A percentile compares a stretch with the other conserved stretches of the same genome.
phyloP scores from a whole-genome alignment of 2,888 invertebrate genomes.

The Geotrupes spiniger region DNA sequence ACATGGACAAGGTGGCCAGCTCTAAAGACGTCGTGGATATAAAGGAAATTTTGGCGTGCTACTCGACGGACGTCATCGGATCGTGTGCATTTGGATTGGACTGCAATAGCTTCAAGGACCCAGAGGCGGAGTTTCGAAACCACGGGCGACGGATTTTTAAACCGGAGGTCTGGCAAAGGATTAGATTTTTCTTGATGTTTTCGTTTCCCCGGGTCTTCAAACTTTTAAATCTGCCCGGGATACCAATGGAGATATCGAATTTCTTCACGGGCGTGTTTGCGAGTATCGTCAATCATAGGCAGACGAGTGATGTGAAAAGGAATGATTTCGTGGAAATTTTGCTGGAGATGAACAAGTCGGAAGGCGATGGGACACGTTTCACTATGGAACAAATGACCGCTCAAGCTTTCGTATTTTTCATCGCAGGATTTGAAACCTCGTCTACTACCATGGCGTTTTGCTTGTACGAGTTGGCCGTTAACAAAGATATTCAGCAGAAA shows the following conservation, averaged over 20 bases:
- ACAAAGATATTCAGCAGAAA: too few relatives aligned
- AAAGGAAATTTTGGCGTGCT: conserved; percentile 7
- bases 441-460: conserved; percentile 45
- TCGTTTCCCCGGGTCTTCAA: conserved; percentile 25
- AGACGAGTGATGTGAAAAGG: conserved; percentile 29
- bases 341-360: conserved; percentile 3
- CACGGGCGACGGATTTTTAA: neutral
- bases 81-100: conserved; percentile 14
- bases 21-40: conserved; percentile 3
- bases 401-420: conserved; percentile 47
- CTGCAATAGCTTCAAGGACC: conserved; percentile 9
- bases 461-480: conserved; percentile 45
- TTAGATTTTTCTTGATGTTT: conserved; percentile 16
- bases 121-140: conserved; percentile 5
- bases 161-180: neutral
- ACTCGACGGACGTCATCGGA: conserved; percentile 12
- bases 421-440: conserved; percentile 52
- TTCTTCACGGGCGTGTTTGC: conserved; percentile 37
- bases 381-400: conserved; percentile 31
- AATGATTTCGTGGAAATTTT: conserved; percentile 37
- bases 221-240: too few relatives aligned
- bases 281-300: conserved; percentile 26
- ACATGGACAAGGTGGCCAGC: neutral
- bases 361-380: conserved; percentile 1
- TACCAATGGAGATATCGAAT: conserved; percentile 30